A percentile compares a stretch with the other conserved stretches of the same genome.
phyloP scores from a whole-genome alignment of 1,140 invertebrate genomes.

The Aplysia californica region DNA sequence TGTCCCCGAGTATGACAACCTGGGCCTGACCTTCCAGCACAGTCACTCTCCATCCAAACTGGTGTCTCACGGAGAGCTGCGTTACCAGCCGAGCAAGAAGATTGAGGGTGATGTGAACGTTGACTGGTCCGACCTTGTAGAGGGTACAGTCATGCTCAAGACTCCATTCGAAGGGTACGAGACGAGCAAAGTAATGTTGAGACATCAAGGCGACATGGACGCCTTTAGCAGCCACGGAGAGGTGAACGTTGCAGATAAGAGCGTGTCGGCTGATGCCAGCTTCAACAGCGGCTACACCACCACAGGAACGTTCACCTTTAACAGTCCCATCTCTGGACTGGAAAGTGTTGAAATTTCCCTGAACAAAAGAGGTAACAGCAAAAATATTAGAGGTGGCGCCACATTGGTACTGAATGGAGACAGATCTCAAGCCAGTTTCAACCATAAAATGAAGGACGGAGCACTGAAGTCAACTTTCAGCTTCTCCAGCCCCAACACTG shows the following conservation, averaged over 20 bases:
- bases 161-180: constrained; percentile 24
- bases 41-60: background rate
- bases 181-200: background rate
- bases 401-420: background rate
- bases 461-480: background rate
- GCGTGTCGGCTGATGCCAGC: background rate
- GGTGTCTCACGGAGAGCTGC: constrained; percentile 15
- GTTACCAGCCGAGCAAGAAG: background rate
- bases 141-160: constrained; percentile 17
- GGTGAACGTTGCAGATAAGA: constrained; percentile 9
- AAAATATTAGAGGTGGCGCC: constrained; percentile 5
- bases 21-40: constrained; percentile 17
- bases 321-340: background rate
- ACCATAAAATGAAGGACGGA: constrained; percentile 13
- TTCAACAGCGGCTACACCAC: background rate
- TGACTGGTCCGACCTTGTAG: constrained; percentile 19
- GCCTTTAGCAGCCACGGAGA: constrained; percentile 22
- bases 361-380: constrained; percentile 12
- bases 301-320: background rate
- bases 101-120: constrained; percentile 8
- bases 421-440: constrained; percentile 4
- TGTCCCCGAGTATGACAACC: background rate
- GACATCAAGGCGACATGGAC: constrained; percentile 19
- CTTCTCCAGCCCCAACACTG: constrained; percentile 12
- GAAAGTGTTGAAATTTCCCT: constrained; percentile 2